Conservation (phyloP, 2,797 vertebrate species). For the Pseudomugil tenellus region DNA sequence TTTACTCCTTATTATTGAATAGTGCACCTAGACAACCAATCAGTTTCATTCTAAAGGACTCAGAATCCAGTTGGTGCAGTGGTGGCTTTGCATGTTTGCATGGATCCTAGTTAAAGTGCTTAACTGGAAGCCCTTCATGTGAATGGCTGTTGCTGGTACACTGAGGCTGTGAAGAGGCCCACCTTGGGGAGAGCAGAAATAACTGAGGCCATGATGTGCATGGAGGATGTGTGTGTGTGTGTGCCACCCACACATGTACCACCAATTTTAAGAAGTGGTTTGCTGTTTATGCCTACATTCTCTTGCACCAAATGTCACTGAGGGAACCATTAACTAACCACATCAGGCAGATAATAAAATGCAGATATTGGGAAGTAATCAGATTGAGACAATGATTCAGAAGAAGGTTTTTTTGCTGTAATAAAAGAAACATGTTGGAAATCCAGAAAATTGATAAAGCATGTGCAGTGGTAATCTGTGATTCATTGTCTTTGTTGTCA, state of each 20-base stretch:
- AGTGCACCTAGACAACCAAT: slow-evolving; percentile 30
- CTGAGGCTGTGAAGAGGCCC: slow-evolving; percentile 46
- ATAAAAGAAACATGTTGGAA: background rate
- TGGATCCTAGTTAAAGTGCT: slow-evolving; percentile 48
- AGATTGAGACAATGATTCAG: slow-evolving; percentile 5
- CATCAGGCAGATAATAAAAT: background rate
- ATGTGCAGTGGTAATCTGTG: background rate
- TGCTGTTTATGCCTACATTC: slow-evolving; percentile 39
- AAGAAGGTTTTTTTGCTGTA: background rate
- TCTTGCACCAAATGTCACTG: slow-evolving; percentile 41
- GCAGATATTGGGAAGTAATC: background rate
- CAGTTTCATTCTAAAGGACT: slow-evolving; percentile 7
- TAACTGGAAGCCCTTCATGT: slow-evolving; percentile 53
- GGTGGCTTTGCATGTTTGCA: slow-evolving; percentile 44
- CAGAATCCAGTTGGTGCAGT: slow-evolving; percentile 22
- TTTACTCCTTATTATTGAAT: slow-evolving; percentile 29
- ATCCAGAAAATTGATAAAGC: background rate
- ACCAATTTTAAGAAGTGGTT: slow-evolving; percentile 38
- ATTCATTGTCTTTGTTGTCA: slow-evolving; percentile 3
- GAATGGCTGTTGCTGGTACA: slow-evolving; percentile 34
- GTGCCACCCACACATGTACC: slow-evolving; percentile 26
- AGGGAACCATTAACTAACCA: slow-evolving; percentile 35
- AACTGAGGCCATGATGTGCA: slow-evolving; percentile 33
- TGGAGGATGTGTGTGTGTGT: slow-evolving; percentile 20
- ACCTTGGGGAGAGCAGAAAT: slow-evolving; percentile 64